phyloP scores from a whole-genome alignment of 2,113 vertebrate species.

The Cynoglossus semilaevis region DNA sequence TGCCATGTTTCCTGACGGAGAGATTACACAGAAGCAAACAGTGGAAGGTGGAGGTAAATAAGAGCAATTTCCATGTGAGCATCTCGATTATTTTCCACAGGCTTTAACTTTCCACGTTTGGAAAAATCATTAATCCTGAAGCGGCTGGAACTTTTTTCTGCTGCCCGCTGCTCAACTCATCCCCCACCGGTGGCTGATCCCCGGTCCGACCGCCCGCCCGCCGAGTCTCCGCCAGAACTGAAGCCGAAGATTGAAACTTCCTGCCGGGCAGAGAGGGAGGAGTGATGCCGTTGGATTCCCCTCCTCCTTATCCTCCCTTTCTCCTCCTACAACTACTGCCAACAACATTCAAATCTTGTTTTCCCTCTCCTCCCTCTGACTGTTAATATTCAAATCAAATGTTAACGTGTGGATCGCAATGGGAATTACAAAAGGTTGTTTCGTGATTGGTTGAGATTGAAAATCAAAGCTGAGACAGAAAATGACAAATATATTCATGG shows the following conservation, averaged over 20 bases:
- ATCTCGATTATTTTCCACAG: not conserved
- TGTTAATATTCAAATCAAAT: constrained; percentile 33
- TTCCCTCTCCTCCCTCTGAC: not conserved
- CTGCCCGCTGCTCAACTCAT: constrained; percentile 36
- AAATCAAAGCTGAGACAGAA: too few relatives aligned
- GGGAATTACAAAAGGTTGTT: too few relatives aligned
- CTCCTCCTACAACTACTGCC: constrained; percentile 18
- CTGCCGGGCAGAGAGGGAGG: constrained; percentile 53
- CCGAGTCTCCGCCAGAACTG: constrained; percentile 19
- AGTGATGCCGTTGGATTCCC: constrained; percentile 15
- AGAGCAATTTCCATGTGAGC: not conserved
- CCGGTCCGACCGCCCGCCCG: constrained; percentile 20
- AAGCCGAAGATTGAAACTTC: constrained; percentile 54
- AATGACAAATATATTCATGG: too few relatives aligned
- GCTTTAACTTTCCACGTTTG: not conserved
- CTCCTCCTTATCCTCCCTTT: not conserved
- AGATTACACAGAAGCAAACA: not conserved
- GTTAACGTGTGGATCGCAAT: not conserved
- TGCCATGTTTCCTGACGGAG: constrained; percentile 75
- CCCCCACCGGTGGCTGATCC: constrained; percentile 10
- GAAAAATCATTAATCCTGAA: too few relatives aligned
- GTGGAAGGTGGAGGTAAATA: not conserved
- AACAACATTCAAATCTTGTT: constrained; percentile 9
- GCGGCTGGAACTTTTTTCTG: too few relatives aligned
- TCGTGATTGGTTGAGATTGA: too few relatives aligned